Base-by-base conservation (phyloP, 2,797 vertebrate species). In the Thalassophryne amazonica region DNA sequence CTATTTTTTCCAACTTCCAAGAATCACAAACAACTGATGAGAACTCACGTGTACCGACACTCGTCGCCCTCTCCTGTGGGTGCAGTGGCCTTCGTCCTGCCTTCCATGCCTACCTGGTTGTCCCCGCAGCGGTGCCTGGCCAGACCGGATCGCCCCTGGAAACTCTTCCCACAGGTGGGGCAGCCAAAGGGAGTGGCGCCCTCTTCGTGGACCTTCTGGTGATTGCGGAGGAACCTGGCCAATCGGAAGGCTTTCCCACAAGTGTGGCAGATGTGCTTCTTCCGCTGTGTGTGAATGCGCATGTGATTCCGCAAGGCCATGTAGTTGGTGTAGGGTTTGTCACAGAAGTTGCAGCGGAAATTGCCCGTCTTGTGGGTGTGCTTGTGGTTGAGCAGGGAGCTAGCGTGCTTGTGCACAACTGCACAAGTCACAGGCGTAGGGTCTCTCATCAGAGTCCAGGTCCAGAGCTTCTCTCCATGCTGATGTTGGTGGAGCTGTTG, bases 11-110 rank as follows among this genome's bases (percentile, higher is more conserved):
- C 69, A 84, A 88, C 83, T 87, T 89, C 77, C 66, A 86, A 86
- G 79, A 89, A 86, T 85, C 85, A 88, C 80, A 85, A 91, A 90
- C 81, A 89, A 91, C 85, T 85, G 86, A 87, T 76, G 60, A 70
- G 85, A 86, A 92, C 91, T 92, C 89, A 92, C 91, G 90, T 92
- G 90, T 91, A 92, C 84, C 91, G 88, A 83, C 89, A 89, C 77
- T 92, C 89, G 63, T 89, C 86, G 73, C 85, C 86, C 81, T 91
- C 87, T 81, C 73, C 84, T 25, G 86, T 21, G 64, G 83, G 74
- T 58, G 83, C 81, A 50, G 82, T 34, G 70, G 84, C 74, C 83
- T 90, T 91, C 82, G 84, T 89, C 73, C 88, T 80, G 77, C 83
- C 84, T 25, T 90, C 87, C 84, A 85, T 88, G 85, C 87, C 88